Evolutionary conservation across 2,888 invertebrate species (phyloP), one percentile per base, ranked within the genome.

Genomic region (Dryocosmus kuriphilus): DNA sequence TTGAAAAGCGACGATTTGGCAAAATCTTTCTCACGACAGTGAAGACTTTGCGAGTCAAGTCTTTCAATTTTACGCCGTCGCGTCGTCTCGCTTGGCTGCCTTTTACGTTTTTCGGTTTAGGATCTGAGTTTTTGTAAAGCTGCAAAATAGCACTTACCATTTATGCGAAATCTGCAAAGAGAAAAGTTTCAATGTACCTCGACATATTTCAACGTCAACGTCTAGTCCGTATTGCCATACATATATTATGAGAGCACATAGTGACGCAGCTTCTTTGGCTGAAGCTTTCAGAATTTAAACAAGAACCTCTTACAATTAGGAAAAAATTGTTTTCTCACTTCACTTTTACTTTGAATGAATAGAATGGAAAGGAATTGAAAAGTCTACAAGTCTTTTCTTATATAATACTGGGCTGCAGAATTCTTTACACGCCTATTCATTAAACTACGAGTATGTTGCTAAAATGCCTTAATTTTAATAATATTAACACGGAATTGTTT

Each of bases 1-100:
- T 32, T 71, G 51, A 71, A 71, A 71, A 71, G 71, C 71, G 71
- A 51, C 71, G 71, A 71, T 71, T 71, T 51, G 71, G n/a, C 51
- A 71, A 14, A 71, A 71, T 71, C 46, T 30, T 71, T 51, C n/a
- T 71, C 19, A 11, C 30, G 51, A 71, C 71, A n/a, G n/a, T 51
- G 51, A 51, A 46, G 27, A 46, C 67, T 67, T 46, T 24, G 11
- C 16, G 41, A 41, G 14, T 14, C 41, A 14, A 27, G 71, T 27
- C 51, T 71, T 71, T 71, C 71, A 71, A 51, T 51, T 71, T 71
- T 27, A 46, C 51, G 30, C 30, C 51, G 71, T 51, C n/a, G n/a
- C 71, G 71, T 71, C 71, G 71, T 32, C 51, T 71, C 71, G 71
- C 71, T 46, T 46, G 71, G 51, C 51, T 71, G 71, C 51, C 46